Base-by-base conservation (phyloP, 2,797 vertebrate genomes). In the Psittacula derbiana region DNA sequence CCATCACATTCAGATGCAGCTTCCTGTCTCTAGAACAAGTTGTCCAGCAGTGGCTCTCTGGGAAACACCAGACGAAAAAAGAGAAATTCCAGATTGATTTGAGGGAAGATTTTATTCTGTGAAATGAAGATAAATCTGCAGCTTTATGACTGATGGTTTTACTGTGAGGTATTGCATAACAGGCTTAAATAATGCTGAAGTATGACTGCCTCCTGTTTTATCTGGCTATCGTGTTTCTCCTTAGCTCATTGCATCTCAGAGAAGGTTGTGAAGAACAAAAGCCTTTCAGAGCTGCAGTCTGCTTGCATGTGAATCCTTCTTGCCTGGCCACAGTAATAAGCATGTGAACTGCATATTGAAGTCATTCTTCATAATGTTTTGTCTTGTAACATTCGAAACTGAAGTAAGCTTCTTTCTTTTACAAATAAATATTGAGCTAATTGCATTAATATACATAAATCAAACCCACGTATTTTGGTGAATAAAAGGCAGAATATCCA, bases 21-120 rank as follows among this genome's bases (percentile, higher is more conserved):
- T 95, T 90, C 73, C 85, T 79, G 46, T 69, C 87, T 90, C 10
- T 10, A 75, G 92, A 96, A 86, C 72, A 93, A 90, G 66, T 62
- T 69, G 87, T 90, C 65, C 70, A 81, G 72, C 49, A 50, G 19
- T 7, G 75, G 18, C 31, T 94, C 1, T 0, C 33, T 72, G 87
- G 53, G 46, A 69, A 90, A 55, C 49, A 70, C 21, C 31, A 67
- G n/a, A 30, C 47, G 8, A 73, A 62, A 67, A 66, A 43, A 57
- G 50, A 66, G 16, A 86, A 90, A 67, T n/a, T 38, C 3, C 28
- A 82, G 28, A 12, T 10, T 86, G 28, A 88, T 73, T 88, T 23
- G 33, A 64, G 75, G 69, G 46, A 67, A 67, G 43, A 58, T 44
- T 88, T 85, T 85, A 28, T 40, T 74, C 71, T 1, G 3, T 69